A percentile compares a stretch with the other conserved stretches of the same genome.
Conservation (phyloP, 2,113 vertebrate genomes). For the Phodopus roborovskii region DNA sequence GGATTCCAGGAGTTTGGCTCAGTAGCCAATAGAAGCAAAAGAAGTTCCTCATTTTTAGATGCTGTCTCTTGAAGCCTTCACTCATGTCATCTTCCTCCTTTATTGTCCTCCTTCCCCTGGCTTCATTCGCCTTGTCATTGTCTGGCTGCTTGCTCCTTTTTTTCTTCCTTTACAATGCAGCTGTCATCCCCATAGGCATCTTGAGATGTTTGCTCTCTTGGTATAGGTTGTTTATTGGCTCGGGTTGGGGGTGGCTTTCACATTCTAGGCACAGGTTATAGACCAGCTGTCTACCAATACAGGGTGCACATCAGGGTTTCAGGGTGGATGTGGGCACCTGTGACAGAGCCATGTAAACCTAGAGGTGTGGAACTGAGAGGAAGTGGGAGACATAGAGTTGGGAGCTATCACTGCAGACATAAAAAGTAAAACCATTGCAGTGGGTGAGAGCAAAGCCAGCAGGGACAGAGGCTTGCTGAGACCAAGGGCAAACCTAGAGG, state of each 20-base stretch:
- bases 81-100: neutral
- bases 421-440: neutral
- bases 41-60: slow-evolving; percentile 8
- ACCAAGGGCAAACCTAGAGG: neutral
- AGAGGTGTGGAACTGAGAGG: neutral
- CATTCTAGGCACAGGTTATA: neutral
- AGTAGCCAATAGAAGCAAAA: neutral
- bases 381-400: neutral
- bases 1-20: no score
- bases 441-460: neutral
- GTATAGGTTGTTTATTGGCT: neutral
- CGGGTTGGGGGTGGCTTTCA: neutral
- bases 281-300: neutral
- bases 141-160: neutral
- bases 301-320: neutral
- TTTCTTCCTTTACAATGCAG: neutral
- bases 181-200: neutral
- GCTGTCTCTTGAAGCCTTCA: neutral
- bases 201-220: neutral
- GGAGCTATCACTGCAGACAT: neutral
- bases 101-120: neutral
- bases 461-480: neutral
- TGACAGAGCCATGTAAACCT: neutral
- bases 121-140: neutral
- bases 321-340: neutral